Evolutionary conservation across 1,140 invertebrate species (phyloP).

Genomic region (Caenorhabditis latens): DNA sequence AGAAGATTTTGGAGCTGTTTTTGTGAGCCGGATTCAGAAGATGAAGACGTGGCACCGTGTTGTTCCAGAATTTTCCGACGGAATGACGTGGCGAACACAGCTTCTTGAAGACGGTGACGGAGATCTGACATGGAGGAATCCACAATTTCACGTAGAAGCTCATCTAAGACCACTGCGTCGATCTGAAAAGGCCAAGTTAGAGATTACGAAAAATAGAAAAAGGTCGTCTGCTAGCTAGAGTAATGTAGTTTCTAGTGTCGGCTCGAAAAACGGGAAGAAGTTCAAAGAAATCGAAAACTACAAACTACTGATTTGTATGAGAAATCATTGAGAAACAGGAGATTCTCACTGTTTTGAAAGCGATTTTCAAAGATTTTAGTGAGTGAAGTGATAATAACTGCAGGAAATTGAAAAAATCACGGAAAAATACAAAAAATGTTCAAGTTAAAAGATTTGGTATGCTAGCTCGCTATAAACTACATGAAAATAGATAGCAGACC

Average conservation of each 20-base stretch:
- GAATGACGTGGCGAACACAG: constrained; percentile 38
- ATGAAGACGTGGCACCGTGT: neutral
- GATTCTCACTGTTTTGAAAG: neutral
- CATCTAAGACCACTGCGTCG: constrained; percentile 10
- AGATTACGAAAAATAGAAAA: neutral
- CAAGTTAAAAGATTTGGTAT: too few species aligned
- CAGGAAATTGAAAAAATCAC: too few species aligned
- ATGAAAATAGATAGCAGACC: neutral
- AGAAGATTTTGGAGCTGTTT: neutral
- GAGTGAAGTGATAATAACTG: neutral
- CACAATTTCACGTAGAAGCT: constrained; percentile 24
- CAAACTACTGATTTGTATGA: too few species aligned
- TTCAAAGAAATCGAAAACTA: too few species aligned
- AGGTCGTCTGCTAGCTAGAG: too few species aligned
- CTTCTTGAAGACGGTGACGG: constrained; percentile 30
- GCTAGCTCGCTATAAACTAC: neutral
- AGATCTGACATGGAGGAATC: constrained; percentile 28
- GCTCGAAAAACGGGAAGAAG: too few species aligned
- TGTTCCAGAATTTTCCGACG: neutral
- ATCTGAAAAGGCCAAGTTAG: neutral
- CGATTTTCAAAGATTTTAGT: constrained; percentile 42
- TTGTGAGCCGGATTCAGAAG: neutral
- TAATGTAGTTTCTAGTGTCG: too few species aligned
- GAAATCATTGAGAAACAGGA: constrained; percentile 23
- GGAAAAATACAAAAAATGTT: too few species aligned